Evolutionary conservation across 2,113 vertebrate species (phyloP).

Genomic region (Nesoenas mayeri): DNA sequence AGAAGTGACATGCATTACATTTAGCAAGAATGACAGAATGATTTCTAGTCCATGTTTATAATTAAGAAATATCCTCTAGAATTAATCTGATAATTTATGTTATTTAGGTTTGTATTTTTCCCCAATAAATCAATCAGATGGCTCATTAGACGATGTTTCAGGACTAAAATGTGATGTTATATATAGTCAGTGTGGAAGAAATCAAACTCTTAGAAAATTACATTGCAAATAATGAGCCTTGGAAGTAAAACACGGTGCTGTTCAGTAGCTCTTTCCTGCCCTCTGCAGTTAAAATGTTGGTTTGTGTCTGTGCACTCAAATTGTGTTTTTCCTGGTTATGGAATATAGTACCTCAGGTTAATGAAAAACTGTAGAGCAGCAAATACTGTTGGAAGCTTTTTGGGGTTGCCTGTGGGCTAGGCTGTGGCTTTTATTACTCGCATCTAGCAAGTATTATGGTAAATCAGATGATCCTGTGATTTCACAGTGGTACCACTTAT

Average conservation of each 20-base stretch:
- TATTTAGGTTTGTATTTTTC: background rate
- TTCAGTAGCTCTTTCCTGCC: slow-evolving; percentile 60
- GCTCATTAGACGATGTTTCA: background rate
- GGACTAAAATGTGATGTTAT: background rate
- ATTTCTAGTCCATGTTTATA: background rate
- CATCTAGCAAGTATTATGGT: background rate
- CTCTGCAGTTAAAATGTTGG: slow-evolving; percentile 49
- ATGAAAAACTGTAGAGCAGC: background rate
- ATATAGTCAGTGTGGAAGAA: background rate
- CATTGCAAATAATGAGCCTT: background rate
- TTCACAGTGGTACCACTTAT: rapidly evolving
- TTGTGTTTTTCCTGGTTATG: background rate
- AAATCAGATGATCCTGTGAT: background rate
- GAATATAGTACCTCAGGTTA: background rate
- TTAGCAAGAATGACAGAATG: background rate
- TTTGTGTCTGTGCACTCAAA: background rate
- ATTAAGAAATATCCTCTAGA: background rate
- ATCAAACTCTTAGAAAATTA: background rate
- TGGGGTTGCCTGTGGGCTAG: background rate
- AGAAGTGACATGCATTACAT: background rate
- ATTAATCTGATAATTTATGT: background rate
- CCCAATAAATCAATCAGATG: background rate
- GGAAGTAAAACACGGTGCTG: background rate
- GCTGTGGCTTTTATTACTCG: background rate
- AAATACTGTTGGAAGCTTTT: background rate